Evolutionary conservation across 2,113 vertebrate species (phyloP).

Genomic region (Thermophis baileyi): DNA sequence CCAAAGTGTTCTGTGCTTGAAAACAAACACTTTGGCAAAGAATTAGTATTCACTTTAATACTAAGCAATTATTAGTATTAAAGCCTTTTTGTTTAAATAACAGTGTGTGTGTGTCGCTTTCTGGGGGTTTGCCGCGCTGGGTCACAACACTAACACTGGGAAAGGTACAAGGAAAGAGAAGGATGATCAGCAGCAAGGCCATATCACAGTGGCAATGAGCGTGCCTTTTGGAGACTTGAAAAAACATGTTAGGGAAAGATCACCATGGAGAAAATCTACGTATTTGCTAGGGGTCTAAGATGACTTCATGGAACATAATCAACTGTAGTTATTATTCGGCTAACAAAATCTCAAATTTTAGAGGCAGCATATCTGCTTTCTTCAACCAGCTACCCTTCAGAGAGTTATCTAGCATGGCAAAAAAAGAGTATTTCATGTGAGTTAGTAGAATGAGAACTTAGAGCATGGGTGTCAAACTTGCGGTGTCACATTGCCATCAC

Average conservation of each 20-base stretch:
- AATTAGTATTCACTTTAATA: too few species aligned
- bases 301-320: not conserved
- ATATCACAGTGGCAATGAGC: not conserved
- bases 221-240: not conserved
- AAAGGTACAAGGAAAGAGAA: not conserved
- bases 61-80: too few species aligned
- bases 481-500: too few species aligned
- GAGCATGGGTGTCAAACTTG: not conserved
- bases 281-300: not conserved
- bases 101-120: too few species aligned
- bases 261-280: not conserved
- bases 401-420: not conserved
- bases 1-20: too few species aligned
- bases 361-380: not conserved
- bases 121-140: too few species aligned
- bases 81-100: too few species aligned
- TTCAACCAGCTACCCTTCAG: not conserved
- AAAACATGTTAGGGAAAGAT: not conserved
- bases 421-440: not conserved
- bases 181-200: not conserved
- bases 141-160: too few species aligned
- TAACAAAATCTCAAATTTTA: not conserved
- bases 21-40: too few species aligned
- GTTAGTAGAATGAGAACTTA: not conserved
- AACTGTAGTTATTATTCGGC: not conserved